Conservation (phyloP, 53 echinoderm and acorn worm genomes). For the Pentamera pediparva region DNA sequence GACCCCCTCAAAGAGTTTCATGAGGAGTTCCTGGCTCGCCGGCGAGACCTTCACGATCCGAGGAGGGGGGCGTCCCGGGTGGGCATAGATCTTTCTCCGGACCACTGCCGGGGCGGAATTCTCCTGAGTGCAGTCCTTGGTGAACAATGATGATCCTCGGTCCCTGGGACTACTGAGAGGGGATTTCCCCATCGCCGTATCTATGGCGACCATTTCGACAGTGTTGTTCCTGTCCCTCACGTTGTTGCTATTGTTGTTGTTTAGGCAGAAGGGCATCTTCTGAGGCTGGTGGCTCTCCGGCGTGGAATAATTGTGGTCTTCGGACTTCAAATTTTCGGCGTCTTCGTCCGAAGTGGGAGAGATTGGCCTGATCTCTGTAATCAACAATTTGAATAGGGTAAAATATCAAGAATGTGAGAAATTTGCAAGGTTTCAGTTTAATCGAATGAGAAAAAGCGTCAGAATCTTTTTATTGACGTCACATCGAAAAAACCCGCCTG, state of each 20-base stretch:
- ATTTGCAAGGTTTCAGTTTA: too few relatives aligned
- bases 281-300: not conserved
- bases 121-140: not conserved
- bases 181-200: not conserved
- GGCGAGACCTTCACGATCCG: constrained; percentile 73
- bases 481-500: too few relatives aligned
- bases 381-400: not conserved
- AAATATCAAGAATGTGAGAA: not conserved
- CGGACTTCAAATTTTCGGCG: not conserved
- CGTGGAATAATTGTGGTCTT: not conserved
- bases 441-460: not conserved
- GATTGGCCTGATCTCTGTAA: constrained; percentile 76
- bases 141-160: not conserved
- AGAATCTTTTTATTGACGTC: not conserved
- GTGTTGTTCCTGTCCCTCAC: not conserved
- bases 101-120: not conserved
- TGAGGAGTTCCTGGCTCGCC: constrained; percentile 67
- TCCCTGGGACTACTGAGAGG: constrained; percentile 8
- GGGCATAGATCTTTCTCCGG: not conserved
- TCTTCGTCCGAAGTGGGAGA: constrained; percentile 80
- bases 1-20: constrained; percentile 83
- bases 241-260: constrained; percentile 18
- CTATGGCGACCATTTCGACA: too few relatives aligned
- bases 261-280: not conserved
- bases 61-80: constrained; percentile 50